Percentiles rank a stretch among this genome's conserved stretches.
These are phyloP conservation scores for Ictidomys tridecemlineatus DNA, from an alignment of 2,113 vertebrate species.

Conservation along the genomic window DNA sequence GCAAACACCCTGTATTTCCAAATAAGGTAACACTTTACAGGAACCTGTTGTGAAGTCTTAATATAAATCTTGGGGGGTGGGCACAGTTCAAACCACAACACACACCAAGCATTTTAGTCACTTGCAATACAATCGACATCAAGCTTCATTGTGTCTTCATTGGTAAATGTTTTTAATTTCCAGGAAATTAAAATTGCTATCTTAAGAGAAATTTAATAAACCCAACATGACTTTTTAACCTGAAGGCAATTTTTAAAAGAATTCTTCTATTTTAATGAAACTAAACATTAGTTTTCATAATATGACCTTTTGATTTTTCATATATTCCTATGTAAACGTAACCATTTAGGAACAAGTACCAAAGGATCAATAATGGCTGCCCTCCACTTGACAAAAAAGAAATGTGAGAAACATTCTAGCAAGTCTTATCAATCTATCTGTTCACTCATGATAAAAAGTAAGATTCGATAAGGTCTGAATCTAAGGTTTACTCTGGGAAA, in stretches of 20 bases:
- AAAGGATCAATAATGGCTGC: neutral
- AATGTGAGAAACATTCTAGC: neutral
- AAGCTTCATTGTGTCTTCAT: neutral
- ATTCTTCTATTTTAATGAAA: neutral
- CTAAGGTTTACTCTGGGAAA: constrained; percentile 74
- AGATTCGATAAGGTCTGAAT: constrained; percentile 12
- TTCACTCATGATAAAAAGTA: constrained; percentile 44
- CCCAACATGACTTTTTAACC: neutral
- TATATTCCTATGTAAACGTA: neutral
- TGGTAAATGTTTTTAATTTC: neutral
- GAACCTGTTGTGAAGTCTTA: neutral
- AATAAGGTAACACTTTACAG: neutral
- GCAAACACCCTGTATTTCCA: neutral
- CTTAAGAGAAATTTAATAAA: neutral
- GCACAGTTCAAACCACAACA: neutral
- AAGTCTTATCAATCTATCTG: constrained; percentile 12
- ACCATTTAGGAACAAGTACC: neutral
- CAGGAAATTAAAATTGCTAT: neutral
- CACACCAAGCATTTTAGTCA: neutral
- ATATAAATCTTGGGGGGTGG: neutral
- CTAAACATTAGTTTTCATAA: neutral
- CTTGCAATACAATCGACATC: neutral
- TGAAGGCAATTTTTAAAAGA: neutral
- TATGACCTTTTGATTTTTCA: neutral
- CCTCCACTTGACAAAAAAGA: neutral